Evolutionary conservation across 2,888 invertebrate genomes (phyloP).

Genomic region (Cataglyphis cursor): DNA sequence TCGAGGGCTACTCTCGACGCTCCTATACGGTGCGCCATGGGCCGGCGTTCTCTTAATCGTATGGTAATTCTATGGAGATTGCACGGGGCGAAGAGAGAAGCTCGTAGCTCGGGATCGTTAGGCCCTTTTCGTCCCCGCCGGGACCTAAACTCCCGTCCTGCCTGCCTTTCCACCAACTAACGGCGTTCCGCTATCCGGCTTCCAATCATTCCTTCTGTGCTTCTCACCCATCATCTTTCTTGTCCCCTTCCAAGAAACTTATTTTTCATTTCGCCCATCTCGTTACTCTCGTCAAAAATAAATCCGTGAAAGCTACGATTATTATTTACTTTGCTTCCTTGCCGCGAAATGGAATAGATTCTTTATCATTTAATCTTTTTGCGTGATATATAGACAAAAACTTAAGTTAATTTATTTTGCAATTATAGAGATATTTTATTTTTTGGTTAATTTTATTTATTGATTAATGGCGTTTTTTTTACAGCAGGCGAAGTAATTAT

Average conservation of each 20-base stretch:
- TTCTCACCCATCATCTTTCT: constrained; percentile 49
- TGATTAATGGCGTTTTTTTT: not conserved
- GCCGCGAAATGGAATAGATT: not conserved
- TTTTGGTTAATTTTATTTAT: not conserved
- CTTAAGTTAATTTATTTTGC: not conserved
- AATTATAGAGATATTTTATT: not conserved
- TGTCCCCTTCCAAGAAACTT: constrained; percentile 9
- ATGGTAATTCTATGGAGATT: constrained; percentile 86
- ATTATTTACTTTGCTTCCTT: not conserved
- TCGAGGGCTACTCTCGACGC: constrained; percentile 70
- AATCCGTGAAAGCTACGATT: constrained; percentile 6
- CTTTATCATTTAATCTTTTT: not conserved
- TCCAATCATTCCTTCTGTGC: constrained; percentile 58
- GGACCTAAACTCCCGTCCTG: constrained; percentile 65
- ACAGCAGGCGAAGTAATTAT: constrained; percentile 21
- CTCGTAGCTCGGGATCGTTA: constrained; percentile 83
- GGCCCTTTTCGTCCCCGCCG: constrained; percentile 78
- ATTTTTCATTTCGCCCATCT: constrained; percentile 16
- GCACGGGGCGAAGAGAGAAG: constrained; percentile 83
- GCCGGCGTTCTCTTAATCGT: constrained; percentile 83
- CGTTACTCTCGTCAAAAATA: constrained; percentile 31
- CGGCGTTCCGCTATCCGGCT: constrained; percentile 50
- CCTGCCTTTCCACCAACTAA: constrained; percentile 34
- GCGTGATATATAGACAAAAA: not conserved
- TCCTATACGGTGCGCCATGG: constrained; percentile 62